Evolutionary conservation across 2,113 vertebrate genomes (phyloP), one percentile per base, ranked within the genome.

Genomic region (Carettochelys insculpta): DNA sequence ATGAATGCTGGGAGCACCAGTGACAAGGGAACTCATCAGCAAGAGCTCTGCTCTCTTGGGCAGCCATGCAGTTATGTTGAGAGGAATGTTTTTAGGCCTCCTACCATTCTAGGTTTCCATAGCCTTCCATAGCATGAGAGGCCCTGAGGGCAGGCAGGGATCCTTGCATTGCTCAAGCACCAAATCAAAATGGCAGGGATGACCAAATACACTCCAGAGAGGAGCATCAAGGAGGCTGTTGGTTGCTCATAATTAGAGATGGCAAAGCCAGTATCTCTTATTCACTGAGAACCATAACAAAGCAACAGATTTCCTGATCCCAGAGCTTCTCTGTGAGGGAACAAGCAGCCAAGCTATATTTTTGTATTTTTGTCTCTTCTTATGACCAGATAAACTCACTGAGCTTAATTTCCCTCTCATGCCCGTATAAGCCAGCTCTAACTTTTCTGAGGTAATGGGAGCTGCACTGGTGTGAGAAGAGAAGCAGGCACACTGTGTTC

Each of bases 401-500:
- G 8, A 73, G 82, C 2, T 0, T 0, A 53, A 56, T 48, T 0
- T 3, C 87, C 1, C 16, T 0, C 1, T 50, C 7, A 56, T 61
- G 22, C 80, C 45, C 29, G 1, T 22, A n/a, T 0, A 0, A 45
- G 7, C 56, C 0, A 0, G 24, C 22, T 0, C n/a, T 27, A 79
- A 27, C 34, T 79, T 38, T 4, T 3, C 22, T 5, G 52, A 41
- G 52, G 68, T 17, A 6, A 0, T 8, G 1, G 11, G 45, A n/a
- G 83, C 41, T 58, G 29, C 47, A 2, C 5, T 0, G 52, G 24
- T 45, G 0, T 51, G 13, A 29, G 2, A 24, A 47, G 3, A 76
- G 25, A 29, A 65, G 61, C 17, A 31, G 6, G n/a, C 47, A 34
- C 61, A 4, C 24, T 54, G 12, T 48, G 65, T 1, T 5, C 85